Evolutionary conservation across 1,140 invertebrate genomes (phyloP).

Genomic region (Brachionus rubens): DNA sequence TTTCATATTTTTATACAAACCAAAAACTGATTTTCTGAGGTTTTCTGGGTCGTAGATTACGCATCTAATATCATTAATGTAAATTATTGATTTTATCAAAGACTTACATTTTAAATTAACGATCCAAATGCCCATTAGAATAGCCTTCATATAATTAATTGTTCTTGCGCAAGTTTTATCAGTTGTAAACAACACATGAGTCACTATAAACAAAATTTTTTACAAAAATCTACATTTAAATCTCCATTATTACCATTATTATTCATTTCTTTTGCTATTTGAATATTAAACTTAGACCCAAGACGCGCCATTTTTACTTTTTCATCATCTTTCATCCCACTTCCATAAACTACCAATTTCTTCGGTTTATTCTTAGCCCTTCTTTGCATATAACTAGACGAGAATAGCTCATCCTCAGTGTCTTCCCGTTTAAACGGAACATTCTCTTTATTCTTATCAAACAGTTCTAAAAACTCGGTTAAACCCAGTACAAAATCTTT

Average conservation of each 20-base stretch:
- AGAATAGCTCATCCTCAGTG: neutral
- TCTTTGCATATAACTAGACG: neutral
- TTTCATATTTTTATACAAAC: no score
- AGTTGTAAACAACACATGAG: conserved; percentile 21
- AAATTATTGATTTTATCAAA: neutral
- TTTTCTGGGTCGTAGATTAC: no score
- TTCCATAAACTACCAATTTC: conserved; percentile 6
- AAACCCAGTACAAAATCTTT: neutral
- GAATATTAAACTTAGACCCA: neutral
- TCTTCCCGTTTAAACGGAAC: neutral
- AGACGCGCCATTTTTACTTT: neutral
- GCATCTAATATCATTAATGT: no score
- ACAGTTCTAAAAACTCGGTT: conserved; percentile 1
- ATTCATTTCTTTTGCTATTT: conserved; percentile 28
- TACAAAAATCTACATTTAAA: neutral
- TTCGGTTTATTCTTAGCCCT: neutral
- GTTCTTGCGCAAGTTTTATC: conserved; percentile 6
- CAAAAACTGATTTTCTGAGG: no score
- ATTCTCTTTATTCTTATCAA: neutral
- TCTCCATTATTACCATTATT: neutral
- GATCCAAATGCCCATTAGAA: conserved; percentile 46
- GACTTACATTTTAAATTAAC: conserved; percentile 36
- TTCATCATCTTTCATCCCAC: conserved; percentile 33
- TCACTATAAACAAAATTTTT: conserved; percentile 22
- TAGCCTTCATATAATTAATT: conserved; percentile 42